These are phyloP conservation scores for Rattus rattus DNA, from an alignment of 2,113 vertebrate genomes.

Conservation along the genomic window DNA sequence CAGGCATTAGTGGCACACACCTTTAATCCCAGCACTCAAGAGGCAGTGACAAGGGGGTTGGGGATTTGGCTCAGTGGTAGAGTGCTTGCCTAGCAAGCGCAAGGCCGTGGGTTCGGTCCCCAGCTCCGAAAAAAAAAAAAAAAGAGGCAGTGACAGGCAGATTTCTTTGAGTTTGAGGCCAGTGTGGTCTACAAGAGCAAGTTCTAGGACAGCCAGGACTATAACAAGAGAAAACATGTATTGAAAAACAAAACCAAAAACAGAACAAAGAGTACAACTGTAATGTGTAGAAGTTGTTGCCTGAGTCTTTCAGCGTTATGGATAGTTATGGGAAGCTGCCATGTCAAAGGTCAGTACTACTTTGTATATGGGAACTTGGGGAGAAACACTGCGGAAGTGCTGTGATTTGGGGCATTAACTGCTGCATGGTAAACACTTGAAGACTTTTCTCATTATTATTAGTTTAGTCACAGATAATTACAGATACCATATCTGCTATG, in stretches of 20 bases:
- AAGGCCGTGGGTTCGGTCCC: too few species aligned
- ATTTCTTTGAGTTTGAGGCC: background rate
- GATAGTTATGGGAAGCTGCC: background rate
- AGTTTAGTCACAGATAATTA: slow-evolving; percentile 26
- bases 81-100: too few species aligned
- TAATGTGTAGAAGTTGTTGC: slow-evolving; percentile 11
- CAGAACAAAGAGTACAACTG: background rate
- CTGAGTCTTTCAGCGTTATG: background rate
- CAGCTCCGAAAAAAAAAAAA: too few species aligned
- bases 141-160: too few species aligned
- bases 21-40: background rate
- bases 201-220: background rate
- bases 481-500: background rate
- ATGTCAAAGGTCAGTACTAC: background rate
- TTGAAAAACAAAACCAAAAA: background rate
- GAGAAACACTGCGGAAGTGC: background rate
- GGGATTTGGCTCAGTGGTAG: too few species aligned
- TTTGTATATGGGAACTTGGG: background rate
- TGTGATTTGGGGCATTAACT: slow-evolving; percentile 3
- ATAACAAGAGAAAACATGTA: background rate
- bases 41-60: background rate
- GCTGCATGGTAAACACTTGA: background rate
- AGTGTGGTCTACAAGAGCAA: background rate
- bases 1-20: background rate
- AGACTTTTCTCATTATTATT: slow-evolving; percentile 13